phyloP scores from a whole-genome alignment of 2,888 invertebrate species.

The Beris chalybata region DNA sequence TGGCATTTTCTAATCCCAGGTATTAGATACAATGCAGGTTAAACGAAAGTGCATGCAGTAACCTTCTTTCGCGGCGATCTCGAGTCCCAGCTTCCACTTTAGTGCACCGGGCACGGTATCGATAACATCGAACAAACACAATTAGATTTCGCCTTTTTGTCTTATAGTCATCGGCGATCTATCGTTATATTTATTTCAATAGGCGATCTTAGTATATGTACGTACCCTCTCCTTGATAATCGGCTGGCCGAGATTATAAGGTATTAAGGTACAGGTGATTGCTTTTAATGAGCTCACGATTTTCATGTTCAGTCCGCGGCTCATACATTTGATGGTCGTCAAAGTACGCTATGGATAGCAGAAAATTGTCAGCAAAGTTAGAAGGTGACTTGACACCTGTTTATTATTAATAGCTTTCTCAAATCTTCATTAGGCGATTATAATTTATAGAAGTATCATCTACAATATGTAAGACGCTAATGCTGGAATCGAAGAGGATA shows the following conservation, averaged over 20 bases:
- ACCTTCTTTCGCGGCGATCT: no score
- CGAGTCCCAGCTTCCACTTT: no score
- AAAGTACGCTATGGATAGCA: conserved; percentile 25
- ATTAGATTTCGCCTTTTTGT: conserved; percentile 23
- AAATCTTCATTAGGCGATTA: conserved; percentile 16
- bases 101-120: no score
- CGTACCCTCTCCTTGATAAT: conserved; percentile 9
- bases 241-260: conserved; percentile 28
- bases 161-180: conserved; percentile 21
- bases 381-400: conserved; percentile 28
- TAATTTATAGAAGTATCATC: conserved; percentile 9
- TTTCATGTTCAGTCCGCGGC: conserved; percentile 27
- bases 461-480: conserved; percentile 1
- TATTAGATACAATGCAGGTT: no score
- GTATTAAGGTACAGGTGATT: conserved; percentile 29
- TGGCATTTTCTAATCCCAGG: no score
- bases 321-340: conserved; percentile 30
- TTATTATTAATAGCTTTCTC: conserved; percentile 29
- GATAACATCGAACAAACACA: conserved; percentile 20
- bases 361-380: conserved; percentile 26
- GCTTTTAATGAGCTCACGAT: conserved; percentile 29
- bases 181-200: conserved; percentile 13
- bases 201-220: no score
- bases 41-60: no score
- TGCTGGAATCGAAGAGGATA: no score